These are phyloP conservation scores for Phalangium opilio DNA, from an alignment of 2,888 invertebrate species.

Conservation along the genomic window DNA sequence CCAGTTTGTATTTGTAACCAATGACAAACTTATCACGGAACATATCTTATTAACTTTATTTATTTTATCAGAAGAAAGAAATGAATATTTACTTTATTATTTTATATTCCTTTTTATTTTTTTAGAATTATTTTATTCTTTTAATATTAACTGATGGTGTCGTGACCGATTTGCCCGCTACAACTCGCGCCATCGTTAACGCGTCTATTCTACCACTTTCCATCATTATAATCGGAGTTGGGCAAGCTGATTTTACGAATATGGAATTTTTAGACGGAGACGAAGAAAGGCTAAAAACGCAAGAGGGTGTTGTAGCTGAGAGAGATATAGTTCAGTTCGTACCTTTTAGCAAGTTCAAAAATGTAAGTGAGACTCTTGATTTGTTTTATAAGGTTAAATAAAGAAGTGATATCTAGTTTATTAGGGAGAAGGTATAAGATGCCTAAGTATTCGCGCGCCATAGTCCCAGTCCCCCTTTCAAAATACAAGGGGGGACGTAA, in stretches of 20 bases:
- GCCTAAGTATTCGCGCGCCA: no score
- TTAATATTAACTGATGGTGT: constrained; percentile 31
- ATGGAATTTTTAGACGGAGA: constrained; percentile 31
- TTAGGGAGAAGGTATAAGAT: no score
- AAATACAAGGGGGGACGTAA: no score
- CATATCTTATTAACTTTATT: no score
- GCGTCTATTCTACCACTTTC: constrained; percentile 30
- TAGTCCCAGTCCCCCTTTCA: no score
- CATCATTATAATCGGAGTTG: constrained; percentile 31
- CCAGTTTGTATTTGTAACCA: no score
- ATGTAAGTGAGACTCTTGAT: no score
- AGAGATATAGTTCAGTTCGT: constrained; percentile 33
- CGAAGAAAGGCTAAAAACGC: constrained; percentile 26
- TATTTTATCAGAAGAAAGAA: no score
- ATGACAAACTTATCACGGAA: no score
- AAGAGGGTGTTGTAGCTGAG: constrained; percentile 23
- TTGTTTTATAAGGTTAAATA: no score
- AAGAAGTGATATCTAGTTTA: no score
- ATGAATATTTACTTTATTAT: no score
- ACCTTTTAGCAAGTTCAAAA: constrained; percentile 28
- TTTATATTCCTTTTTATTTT: background rate
- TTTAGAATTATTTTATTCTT: constrained; percentile 26
- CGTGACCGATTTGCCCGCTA: constrained; percentile 28
- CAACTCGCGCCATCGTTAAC: constrained; percentile 27
- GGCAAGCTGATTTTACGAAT: constrained; percentile 28